phyloP scores from a whole-genome alignment of 1,140 invertebrate genomes.

The Heliconius hermathena region DNA sequence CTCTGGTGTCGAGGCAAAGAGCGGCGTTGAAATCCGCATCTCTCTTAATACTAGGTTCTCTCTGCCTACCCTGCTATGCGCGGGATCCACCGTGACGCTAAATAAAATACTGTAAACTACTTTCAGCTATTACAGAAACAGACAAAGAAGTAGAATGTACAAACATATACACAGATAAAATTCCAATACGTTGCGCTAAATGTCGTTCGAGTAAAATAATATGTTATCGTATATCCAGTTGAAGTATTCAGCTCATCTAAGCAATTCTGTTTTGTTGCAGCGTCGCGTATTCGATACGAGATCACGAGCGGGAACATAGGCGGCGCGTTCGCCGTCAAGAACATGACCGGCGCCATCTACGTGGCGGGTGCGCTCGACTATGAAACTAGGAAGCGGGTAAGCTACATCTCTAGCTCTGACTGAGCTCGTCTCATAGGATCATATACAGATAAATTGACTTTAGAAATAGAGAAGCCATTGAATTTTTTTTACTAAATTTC shows the following conservation, averaged over 20 bases:
- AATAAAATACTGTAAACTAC: too few species aligned
- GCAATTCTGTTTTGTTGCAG: constrained; percentile 84
- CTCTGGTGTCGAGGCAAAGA: too few species aligned
- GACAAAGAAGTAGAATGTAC: too few species aligned
- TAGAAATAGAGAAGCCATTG: neutral
- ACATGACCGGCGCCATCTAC: constrained; percentile 98
- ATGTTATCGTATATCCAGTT: constrained; percentile 5
- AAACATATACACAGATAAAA: neutral
- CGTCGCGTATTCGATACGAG: constrained; percentile 98
- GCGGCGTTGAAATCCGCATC: too few species aligned
- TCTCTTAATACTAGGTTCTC: too few species aligned
- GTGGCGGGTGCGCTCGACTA: constrained; percentile 91
- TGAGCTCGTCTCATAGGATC: neutral
- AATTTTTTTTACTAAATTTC: neutral
- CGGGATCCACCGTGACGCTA: too few species aligned
- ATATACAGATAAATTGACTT: neutral
- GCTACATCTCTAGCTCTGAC: constrained; percentile 39
- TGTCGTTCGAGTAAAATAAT: neutral
- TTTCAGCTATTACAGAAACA: too few species aligned
- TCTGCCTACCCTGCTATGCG: too few species aligned
- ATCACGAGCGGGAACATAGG: constrained; percentile 99
- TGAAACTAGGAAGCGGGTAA: constrained; percentile 77
- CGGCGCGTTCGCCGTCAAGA: constrained; percentile 98
- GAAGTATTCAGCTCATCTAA: constrained; percentile 27
- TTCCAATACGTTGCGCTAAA: neutral